A percentile compares a stretch with the other conserved stretches of the same genome.
phyloP scores from a whole-genome alignment of 2,797 vertebrate genomes.

The Phaenicophaeus curvirostris region DNA sequence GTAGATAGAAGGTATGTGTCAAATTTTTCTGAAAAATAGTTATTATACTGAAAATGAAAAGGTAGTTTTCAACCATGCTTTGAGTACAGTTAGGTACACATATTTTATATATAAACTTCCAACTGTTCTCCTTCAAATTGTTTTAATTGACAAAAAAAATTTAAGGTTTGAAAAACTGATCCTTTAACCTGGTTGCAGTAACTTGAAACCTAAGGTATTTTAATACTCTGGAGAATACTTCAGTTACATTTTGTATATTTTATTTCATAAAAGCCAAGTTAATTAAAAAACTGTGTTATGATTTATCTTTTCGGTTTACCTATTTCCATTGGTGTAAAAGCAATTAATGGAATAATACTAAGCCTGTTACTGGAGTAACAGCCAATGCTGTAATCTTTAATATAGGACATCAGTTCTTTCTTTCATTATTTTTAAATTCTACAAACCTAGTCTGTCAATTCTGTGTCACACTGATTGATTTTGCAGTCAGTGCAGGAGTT shows the following conservation, averaged over 20 bases:
- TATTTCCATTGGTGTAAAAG: neutral
- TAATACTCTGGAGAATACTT: neutral
- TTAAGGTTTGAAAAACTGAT: neutral
- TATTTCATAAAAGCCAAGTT: neutral
- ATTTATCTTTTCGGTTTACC: neutral
- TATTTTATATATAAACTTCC: neutral
- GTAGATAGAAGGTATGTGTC: constrained; percentile 88
- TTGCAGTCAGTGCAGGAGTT: neutral
- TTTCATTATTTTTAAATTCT: neutral
- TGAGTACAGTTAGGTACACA: neutral
- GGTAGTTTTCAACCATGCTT: neutral
- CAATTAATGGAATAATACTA: neutral
- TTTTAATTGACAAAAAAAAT: neutral
- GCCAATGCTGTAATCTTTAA: neutral
- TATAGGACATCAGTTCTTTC: neutral
- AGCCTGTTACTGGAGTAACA: neutral
- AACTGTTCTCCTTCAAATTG: neutral
- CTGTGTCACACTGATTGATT: neutral
- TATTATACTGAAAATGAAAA: neutral
- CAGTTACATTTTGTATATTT: neutral
- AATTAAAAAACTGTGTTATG: neutral
- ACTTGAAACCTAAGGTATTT: neutral
- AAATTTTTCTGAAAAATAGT: neutral
- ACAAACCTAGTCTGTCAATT: fast-evolving
- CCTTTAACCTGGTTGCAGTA: neutral